phyloP scores from a whole-genome alignment of 2,113 vertebrate species.

The Origma solitaria region DNA sequence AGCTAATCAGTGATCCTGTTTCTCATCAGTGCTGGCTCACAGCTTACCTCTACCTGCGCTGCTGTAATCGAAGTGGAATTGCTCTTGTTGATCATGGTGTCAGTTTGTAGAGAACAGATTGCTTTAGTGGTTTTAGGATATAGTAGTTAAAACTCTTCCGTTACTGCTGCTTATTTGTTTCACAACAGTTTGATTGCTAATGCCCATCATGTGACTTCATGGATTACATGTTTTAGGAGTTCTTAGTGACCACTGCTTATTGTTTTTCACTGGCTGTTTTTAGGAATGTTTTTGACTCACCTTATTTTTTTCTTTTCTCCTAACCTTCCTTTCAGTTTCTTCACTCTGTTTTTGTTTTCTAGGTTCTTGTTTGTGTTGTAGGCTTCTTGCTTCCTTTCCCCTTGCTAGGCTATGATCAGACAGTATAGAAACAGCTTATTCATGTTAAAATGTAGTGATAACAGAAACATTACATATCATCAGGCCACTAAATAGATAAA shows the following conservation, averaged over 20 bases:
- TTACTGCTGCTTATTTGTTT: background rate
- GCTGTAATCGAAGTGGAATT: background rate
- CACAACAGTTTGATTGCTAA: conserved; percentile 26
- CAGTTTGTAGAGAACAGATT: background rate
- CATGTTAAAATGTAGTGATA: background rate
- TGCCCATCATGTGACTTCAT: background rate
- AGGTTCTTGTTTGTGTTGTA: conserved; percentile 24
- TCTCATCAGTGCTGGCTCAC: background rate
- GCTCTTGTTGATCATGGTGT: background rate
- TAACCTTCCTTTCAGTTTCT: conserved; percentile 14
- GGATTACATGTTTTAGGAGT: background rate
- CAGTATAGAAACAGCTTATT: background rate
- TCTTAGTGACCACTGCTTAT: background rate
- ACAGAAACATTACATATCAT: background rate
- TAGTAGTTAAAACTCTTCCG: background rate
- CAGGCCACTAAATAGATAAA: background rate
- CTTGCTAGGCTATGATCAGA: background rate
- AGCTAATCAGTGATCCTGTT: background rate
- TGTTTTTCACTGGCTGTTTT: background rate
- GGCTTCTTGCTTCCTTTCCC: background rate
- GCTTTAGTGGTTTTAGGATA: background rate
- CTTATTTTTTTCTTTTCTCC: background rate
- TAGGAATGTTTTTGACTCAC: background rate
- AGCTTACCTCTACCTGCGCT: background rate
- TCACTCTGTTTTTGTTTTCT: background rate